phyloP scores from a whole-genome alignment of 2,113 vertebrate species.

The Pithys albifrons region DNA sequence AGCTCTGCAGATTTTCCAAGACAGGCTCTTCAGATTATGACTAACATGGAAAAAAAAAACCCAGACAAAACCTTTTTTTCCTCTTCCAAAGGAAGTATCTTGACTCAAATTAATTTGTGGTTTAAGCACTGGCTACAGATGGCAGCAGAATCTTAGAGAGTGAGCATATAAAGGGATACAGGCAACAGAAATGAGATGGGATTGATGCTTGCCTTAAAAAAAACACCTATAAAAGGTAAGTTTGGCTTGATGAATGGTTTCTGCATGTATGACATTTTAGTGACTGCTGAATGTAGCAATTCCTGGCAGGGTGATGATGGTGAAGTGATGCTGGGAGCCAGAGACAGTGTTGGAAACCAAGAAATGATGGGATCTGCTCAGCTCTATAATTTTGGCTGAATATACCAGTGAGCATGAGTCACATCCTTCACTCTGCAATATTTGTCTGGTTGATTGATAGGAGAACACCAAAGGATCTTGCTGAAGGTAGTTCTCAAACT shows the following conservation, averaged over 20 bases:
- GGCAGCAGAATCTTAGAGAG: neutral
- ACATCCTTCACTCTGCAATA: neutral
- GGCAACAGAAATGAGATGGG: neutral
- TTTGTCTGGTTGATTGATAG: constrained; percentile 25
- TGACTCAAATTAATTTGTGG: neutral
- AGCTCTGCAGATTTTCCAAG: neutral
- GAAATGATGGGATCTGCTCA: neutral
- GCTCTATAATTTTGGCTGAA: constrained; percentile 10
- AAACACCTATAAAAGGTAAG: neutral
- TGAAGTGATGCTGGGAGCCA: constrained; percentile 3
- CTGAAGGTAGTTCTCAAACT: neutral
- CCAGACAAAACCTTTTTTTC: neutral
- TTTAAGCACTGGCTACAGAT: neutral
- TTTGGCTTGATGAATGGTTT: neutral
- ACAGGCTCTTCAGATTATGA: neutral
- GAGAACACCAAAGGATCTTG: constrained; percentile 3
- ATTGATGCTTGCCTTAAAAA: neutral
- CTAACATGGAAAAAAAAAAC: neutral
- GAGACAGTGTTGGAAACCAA: constrained; percentile 9
- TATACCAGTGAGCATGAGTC: neutral
- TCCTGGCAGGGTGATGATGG: neutral
- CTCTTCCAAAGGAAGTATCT: neutral
- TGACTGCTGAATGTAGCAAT: neutral
- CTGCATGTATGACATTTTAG: neutral
- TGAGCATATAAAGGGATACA: neutral